Evolutionary conservation across 2,113 vertebrate species (phyloP).

Genomic region (Mirza zaza): DNA sequence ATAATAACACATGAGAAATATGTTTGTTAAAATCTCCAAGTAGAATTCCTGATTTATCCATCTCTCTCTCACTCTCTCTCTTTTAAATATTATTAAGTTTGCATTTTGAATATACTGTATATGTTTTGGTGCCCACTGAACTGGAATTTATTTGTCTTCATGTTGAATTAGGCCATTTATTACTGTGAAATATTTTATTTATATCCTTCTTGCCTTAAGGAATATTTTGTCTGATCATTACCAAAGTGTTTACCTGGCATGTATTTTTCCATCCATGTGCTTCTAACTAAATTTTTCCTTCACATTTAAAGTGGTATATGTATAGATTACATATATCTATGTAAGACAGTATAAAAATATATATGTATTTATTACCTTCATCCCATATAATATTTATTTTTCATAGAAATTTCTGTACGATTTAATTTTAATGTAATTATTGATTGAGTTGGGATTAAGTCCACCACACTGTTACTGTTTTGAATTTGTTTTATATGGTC

Average conservation of each 20-base stretch:
- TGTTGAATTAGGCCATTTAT: background rate
- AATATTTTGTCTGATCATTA: background rate
- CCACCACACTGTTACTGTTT: background rate
- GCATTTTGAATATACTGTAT: background rate
- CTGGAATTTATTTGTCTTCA: background rate
- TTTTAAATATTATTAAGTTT: background rate
- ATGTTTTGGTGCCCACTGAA: background rate
- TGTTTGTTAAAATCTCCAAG: background rate
- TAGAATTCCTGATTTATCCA: background rate
- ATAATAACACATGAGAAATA: background rate
- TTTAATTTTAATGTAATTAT: background rate
- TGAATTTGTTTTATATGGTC: background rate
- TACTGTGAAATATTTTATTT: background rate
- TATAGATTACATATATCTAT: background rate
- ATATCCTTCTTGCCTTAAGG: background rate
- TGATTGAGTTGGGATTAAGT: background rate
- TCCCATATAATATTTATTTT: background rate
- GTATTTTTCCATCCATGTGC: background rate
- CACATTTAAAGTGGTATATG: background rate
- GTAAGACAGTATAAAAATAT: background rate
- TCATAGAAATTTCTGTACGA: background rate
- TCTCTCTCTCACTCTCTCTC: background rate
- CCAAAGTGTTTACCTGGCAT: no score
- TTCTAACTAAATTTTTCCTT: background rate
- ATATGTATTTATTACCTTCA: background rate